Base-by-base conservation (phyloP, 2,797 vertebrate species). In the Enteromius viviparus region DNA sequence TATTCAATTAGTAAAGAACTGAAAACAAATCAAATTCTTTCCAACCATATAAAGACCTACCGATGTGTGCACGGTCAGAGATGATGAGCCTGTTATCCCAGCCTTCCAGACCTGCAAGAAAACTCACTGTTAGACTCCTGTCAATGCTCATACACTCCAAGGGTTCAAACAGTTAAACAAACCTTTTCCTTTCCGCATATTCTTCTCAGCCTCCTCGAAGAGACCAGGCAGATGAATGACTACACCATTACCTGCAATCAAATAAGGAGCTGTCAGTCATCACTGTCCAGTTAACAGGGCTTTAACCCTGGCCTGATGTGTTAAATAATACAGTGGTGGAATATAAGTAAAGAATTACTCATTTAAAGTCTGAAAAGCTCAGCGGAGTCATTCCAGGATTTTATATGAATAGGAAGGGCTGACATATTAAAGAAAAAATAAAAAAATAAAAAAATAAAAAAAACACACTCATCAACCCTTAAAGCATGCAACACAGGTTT, bases 191-290 rank as follows among this genome's bases (percentile, higher is more conserved):
- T 99, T 99, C 86, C 93, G 91, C 78, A 94, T 86, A 82, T 99
- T 99, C 94, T 98, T 99, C 89, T 96, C 96, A 42, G 97, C 97
- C 93, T 99, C 98, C 90, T 99, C 98, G 88, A 99, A 99, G 87
- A 99, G 95, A 85, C 98, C 98, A 1, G 98, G 98, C 42, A 99
- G 94, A 89, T 99, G 98, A 93, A 99, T 98, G 75, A 99, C 98
- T 4, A 99, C 98, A 9, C 98, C 98, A 84, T 99, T 99, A 85
- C 98, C 98, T 99, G 85, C 45, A 34, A 47, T 23, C 32, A 85
- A 40, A 80, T 62, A 23, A 32, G 55, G 3, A 74, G 9, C 11
- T 19, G 45, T 77, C 3, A 47, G 32, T 53, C 32, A 60, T 51
- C 32, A 53, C 5, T 6, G n/a, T 6, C 17, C 4, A 34, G n/a